phyloP scores from a whole-genome alignment of 1,140 invertebrate species.

The Pogonomyrmex californicus region DNA sequence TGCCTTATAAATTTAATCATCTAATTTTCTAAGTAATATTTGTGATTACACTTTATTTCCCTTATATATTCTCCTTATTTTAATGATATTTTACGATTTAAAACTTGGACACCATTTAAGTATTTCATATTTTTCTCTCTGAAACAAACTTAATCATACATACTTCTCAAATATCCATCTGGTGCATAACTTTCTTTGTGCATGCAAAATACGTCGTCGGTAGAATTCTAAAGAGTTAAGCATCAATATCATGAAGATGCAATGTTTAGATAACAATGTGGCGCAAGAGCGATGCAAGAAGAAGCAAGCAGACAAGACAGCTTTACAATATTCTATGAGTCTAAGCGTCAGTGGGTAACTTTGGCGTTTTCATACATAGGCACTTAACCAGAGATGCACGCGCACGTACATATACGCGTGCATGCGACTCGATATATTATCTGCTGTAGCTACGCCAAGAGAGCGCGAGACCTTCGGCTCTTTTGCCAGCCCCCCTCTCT shows the following conservation, averaged over 20 bases:
- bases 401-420: neutral
- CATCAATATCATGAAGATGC: neutral
- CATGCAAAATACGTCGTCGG: neutral
- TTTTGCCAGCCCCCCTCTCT: slow-evolving; percentile 72
- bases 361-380: slow-evolving; percentile 5
- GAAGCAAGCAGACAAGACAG: slow-evolving; percentile 17
- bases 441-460: slow-evolving; percentile 67
- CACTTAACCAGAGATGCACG: neutral
- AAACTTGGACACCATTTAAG: neutral
- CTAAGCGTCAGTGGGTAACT: slow-evolving; percentile 68
- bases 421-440: slow-evolving; percentile 55
- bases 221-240: neutral
- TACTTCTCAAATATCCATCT: neutral
- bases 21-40: neutral
- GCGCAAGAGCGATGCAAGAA: slow-evolving; percentile 40
- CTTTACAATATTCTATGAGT: slow-evolving; percentile 46
- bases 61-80: neutral
- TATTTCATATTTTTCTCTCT: neutral
- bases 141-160: neutral
- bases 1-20: neutral
- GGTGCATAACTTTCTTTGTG: neutral
- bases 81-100: neutral
- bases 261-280: slow-evolving; percentile 58
- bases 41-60: neutral
- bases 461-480: slow-evolving; percentile 73